Base-by-base conservation (phyloP, 1,140 invertebrate genomes). In the Drosophila santomea region DNA sequence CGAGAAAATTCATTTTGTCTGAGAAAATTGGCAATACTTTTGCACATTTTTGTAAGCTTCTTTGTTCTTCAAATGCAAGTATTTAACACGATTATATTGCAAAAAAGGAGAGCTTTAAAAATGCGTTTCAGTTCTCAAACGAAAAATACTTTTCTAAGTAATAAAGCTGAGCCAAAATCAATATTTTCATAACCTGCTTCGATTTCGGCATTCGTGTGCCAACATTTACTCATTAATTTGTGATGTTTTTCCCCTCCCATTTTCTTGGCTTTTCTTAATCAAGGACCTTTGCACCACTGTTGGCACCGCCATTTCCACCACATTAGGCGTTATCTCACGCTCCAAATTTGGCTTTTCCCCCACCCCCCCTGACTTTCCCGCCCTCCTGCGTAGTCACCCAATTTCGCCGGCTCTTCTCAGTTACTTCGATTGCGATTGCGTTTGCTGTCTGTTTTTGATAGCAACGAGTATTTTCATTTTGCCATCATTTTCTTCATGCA, bases 371-470 rank as follows among this genome's bases (percentile, higher is more conserved):
- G 8, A 15, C 15, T 51, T 58, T 47, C 43, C 41, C 32, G 6
- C 39, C 28, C 20, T 45, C n/a, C 10, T 17, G 20, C 38, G 32
- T 32, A 32, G 32, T 10, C 32, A 10, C 32, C 32, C 32, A 52
- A 39, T 45, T 28, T 62, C 41, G 28, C 23, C 35, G 50, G 17
- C 55, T 79, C 78, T 66, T 84, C 73, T 80, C 59, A 64, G 43
- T 71, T 61, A 81, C 78, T 69, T 66, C 74, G 48, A 68, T 69
- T 78, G 63, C 64, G 60, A 74, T 72, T 81, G 64, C 61, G 59
- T 77, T 77, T 72, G 59, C 50, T 68, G 78, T 68, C 83, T 88
- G 79, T 73, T 83, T 66, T 74, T 80, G 83, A 88, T 73, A 80
- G 75, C 56, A 58, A 51, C 61, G 60, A 75, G 54, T 55, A 77